These are phyloP conservation scores for Tupaia tana DNA, from an alignment of 2,113 vertebrate species.

Conservation along the genomic window DNA sequence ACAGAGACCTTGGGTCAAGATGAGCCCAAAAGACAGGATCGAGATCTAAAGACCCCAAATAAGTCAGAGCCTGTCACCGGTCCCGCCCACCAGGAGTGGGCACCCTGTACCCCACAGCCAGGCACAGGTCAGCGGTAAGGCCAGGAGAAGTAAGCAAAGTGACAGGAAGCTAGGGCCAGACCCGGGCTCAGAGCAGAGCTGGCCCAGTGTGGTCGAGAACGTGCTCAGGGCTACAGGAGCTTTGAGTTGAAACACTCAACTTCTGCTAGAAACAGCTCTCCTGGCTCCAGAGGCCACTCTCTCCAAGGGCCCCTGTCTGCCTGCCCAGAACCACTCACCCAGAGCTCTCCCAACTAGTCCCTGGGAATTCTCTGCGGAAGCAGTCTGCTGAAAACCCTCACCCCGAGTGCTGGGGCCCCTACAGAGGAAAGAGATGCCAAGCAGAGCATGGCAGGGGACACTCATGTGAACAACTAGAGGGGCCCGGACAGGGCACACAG, in stretches of 20 bases:
- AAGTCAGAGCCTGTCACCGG: neutral
- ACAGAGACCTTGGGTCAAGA: neutral
- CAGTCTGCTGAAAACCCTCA: neutral
- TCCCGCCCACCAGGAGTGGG: neutral
- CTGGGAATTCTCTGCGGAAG: neutral
- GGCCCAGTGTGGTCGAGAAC: neutral
- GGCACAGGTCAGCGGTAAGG: too few species aligned
- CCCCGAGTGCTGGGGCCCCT: neutral
- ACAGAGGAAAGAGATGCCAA: too few species aligned
- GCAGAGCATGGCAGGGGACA: too few species aligned
- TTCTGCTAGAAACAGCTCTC: neutral
- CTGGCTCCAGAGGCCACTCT: fast-evolving
- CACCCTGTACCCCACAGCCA: neutral
- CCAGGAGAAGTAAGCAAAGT: neutral
- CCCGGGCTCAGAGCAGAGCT: neutral
- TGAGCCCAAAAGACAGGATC: neutral
- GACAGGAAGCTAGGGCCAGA: fast-evolving
- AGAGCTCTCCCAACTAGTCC: fast-evolving
- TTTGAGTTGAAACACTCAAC: neutral
- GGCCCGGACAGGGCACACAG: too few species aligned
- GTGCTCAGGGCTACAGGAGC: fast-evolving
- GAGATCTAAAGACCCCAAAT: neutral
- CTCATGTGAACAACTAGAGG: too few species aligned
- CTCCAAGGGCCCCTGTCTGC: neutral
- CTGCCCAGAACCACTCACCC: neutral